Base-by-base conservation (phyloP, 2,113 vertebrate species). In the Catagonus wagneri region DNA sequence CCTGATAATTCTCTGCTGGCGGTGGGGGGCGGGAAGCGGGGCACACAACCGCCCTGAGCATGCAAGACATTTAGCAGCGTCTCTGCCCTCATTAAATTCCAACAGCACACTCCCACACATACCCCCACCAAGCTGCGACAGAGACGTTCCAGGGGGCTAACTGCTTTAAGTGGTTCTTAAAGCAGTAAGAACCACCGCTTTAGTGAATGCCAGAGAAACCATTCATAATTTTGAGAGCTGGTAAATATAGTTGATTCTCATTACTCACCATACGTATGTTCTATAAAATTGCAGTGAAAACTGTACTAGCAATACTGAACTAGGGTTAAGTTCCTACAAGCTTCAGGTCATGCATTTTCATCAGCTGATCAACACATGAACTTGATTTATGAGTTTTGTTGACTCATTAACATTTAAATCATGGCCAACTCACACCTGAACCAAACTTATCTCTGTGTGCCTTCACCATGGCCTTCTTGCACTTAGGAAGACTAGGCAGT, bases 111-210 rank as follows among this genome's bases (percentile, higher is more conserved):
- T 54, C 44, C 44, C 56, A 34, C 22, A n/a, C 76, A 9, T 13
- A n/a, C 52, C 6, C 1, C 29, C 1, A 27, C 6, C 4, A 54
- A 29, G 12, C 0, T 54, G 54, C n/a, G 17, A 93, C 12, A n/a
- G 63, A 63, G 56, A 94, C 1, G 19, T 63, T 88, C 19, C 6
- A 10, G 16, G 34, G 29, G 20, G 29, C 34, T 25, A 61, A n/a
- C 0, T 32, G 52, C 14, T 44, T 44, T 44, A 44, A 44, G 44
- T 8, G 44, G 44, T 44, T 44, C 44, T 44, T 44, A 44, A 44
- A 44, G 44, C 17, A n/a, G 0, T 8, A 15, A 93, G 79, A 79
- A 89, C 27, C 32, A 34, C 16, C 39, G 16, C 71, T 56, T 84
- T 27, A 29, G 32, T 50, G 14, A 7, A 60, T 52, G 71, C 71